Conservation (phyloP, 2,797 vertebrate species). For the Galago senegalensis region DNA sequence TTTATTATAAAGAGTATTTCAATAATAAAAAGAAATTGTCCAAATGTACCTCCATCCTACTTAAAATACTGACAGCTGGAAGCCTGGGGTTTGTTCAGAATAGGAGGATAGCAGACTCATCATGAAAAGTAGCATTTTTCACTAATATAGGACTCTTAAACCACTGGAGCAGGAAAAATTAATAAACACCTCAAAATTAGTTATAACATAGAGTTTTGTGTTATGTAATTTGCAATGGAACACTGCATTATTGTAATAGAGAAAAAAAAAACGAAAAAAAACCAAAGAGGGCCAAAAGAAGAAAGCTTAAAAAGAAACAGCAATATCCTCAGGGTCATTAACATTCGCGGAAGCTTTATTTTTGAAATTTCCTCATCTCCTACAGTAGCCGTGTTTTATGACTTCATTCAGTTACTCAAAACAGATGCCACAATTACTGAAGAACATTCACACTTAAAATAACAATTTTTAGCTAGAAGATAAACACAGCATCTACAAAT, state of each 20-base stretch:
- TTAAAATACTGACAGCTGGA: neutral
- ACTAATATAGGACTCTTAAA: constrained; percentile 26
- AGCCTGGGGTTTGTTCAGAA: constrained; percentile 30
- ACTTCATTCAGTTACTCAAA: constrained; percentile 26
- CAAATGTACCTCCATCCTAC: neutral
- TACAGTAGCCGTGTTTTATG: neutral
- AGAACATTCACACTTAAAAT: neutral
- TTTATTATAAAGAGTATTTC: constrained; percentile 61
- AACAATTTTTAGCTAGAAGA: neutral
- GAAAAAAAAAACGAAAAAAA: neutral
- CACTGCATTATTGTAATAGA: neutral
- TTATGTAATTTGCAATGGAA: neutral
- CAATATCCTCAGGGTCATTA: neutral
- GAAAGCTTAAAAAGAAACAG: neutral
- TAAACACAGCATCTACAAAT: neutral
- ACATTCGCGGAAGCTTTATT: neutral
- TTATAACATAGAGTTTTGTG: neutral
- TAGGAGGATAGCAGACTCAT: constrained; percentile 32
- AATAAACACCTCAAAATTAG: constrained; percentile 34
- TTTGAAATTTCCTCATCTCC: neutral
- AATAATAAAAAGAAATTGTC: neutral
- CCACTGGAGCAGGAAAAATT: neutral
- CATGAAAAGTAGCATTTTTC: neutral
- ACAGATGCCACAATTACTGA: neutral
- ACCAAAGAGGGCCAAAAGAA: neutral